phyloP scores from a whole-genome alignment of 1,140 invertebrate genomes.

The Periplaneta americana region DNA sequence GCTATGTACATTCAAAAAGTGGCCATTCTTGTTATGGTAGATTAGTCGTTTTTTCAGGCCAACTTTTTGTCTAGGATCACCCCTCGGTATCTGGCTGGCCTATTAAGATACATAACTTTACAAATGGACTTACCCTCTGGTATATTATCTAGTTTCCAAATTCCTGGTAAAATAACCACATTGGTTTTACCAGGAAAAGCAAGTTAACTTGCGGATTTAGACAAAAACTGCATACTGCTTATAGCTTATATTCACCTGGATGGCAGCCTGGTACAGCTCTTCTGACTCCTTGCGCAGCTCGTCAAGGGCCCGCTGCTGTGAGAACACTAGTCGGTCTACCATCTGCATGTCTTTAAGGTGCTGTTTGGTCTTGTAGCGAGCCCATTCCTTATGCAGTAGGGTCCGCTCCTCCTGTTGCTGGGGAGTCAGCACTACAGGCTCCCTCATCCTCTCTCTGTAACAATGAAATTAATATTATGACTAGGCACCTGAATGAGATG shows the following conservation, averaged over 20 bases:
- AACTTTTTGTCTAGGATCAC: too few relatives aligned
- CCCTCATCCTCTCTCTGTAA: constrained; percentile 48
- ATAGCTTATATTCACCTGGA: constrained; percentile 54
- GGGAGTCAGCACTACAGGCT: constrained; percentile 34
- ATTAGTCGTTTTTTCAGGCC: too few relatives aligned
- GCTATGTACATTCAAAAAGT: too few relatives aligned
- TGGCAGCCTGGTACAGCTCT: constrained; percentile 75
- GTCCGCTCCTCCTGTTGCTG: constrained; percentile 47
- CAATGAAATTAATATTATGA: too few relatives aligned
- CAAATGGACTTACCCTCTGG: too few relatives aligned
- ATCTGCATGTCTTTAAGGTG: constrained; percentile 54
- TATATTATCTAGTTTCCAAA: too few relatives aligned
- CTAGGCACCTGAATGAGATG: too few relatives aligned
- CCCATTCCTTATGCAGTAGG: constrained; percentile 67
- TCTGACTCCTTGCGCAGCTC: constrained; percentile 71
- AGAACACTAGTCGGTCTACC: constrained; percentile 56
- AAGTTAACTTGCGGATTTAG: neutral
- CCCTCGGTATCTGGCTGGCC: too few relatives aligned
- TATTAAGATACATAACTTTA: too few relatives aligned
- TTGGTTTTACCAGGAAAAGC: neutral
- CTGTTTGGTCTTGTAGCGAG: constrained; percentile 56
- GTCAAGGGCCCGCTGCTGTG: constrained; percentile 71
- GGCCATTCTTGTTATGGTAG: too few relatives aligned
- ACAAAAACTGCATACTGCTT: neutral
- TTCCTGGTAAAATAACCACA: neutral